Evolutionary conservation across 64 coral and sea anemone species (phyloP).

Genomic region (Astreopora myriophthalma): DNA sequence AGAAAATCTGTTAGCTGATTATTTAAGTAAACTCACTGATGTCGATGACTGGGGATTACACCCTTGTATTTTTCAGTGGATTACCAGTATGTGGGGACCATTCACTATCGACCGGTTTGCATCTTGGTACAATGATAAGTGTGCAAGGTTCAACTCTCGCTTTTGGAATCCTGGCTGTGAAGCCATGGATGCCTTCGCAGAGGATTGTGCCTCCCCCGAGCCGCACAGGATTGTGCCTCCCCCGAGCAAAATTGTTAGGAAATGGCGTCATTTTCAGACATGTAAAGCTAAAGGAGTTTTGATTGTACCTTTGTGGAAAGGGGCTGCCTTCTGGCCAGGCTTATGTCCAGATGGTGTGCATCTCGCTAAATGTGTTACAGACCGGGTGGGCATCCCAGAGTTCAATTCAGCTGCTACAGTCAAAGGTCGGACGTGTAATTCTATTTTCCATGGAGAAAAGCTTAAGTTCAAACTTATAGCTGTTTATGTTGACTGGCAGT

Average conservation of each 20-base stretch:
- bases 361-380: not conserved
- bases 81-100: conserved; percentile 12
- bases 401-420: too few species aligned
- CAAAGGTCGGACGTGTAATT: not conserved
- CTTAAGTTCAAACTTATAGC: conserved; percentile 14
- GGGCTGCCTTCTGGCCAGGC: not conserved
- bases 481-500: not conserved
- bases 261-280: not conserved
- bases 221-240: conserved; percentile 15
- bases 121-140: conserved; percentile 41
- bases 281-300: conserved; percentile 3
- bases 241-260: not conserved
- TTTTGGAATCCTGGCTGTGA: conserved; percentile 54
- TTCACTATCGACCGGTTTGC: conserved; percentile 55
- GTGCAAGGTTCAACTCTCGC: conserved; percentile 13
- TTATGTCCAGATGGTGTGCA: conserved; percentile 9
- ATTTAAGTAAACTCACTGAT: conserved; percentile 49
- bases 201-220: not conserved
- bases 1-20: conserved; percentile 48
- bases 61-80: conserved; percentile 7
- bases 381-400: too few species aligned
- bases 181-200: conserved; percentile 36
- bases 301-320: not conserved
- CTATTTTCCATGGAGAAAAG: not conserved
- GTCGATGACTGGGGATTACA: conserved; percentile 43